Evolutionary conservation across 2,113 vertebrate species (phyloP).

Genomic region (Tursiops truncatus): DNA sequence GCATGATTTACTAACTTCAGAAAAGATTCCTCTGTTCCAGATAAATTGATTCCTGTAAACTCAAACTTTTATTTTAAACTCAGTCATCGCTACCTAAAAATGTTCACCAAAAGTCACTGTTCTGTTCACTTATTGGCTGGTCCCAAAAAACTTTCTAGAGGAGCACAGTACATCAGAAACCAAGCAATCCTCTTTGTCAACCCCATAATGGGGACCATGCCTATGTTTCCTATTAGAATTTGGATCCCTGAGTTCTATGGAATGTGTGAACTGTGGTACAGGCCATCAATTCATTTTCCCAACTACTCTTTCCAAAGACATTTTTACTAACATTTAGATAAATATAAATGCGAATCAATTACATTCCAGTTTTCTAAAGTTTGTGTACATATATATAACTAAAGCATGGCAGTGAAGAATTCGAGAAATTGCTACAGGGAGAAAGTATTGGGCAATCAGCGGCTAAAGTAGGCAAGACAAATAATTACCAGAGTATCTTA

Average conservation of each 20-base stretch:
- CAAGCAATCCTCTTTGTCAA: not conserved
- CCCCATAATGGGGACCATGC: not conserved
- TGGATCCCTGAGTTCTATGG: not conserved
- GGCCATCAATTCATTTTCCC: not conserved
- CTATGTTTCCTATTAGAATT: not conserved
- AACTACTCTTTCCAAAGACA: not conserved
- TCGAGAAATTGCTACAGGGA: not conserved
- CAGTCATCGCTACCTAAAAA: constrained; percentile 16
- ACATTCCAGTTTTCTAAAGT: not conserved
- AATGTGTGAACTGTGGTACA: not conserved
- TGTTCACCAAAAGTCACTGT: not conserved
- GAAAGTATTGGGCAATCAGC: not conserved
- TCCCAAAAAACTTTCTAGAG: constrained; percentile 29
- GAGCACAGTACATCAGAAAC: not conserved
- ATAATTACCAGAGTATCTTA: not conserved
- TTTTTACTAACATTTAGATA: constrained; percentile 19
- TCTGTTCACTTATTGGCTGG: not conserved
- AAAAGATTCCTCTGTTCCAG: not conserved
- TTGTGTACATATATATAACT: not conserved
- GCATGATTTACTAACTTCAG: not conserved
- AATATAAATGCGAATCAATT: not conserved
- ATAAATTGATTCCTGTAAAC: not conserved
- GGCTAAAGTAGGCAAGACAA: not conserved
- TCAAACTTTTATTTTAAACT: not conserved
- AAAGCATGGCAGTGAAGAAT: not conserved